Conservation (phyloP, 2,113 vertebrate genomes). For the Oxyruncus cristatus region DNA sequence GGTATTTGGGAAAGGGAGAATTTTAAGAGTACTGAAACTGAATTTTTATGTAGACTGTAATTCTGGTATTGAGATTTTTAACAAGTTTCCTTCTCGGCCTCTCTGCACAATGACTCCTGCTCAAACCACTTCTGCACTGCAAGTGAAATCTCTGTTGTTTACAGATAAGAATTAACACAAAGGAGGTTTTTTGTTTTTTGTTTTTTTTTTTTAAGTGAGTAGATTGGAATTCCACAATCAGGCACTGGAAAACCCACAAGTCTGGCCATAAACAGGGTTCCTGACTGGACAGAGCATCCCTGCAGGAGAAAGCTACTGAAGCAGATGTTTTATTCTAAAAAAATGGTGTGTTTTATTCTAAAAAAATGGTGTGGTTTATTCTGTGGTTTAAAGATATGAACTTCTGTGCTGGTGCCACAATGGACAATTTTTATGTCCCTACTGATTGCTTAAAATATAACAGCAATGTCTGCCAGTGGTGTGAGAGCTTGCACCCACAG, state of each 20-base stretch:
- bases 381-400: not conserved
- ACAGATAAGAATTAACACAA: not conserved
- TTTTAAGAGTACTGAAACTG: not conserved
- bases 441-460: not conserved
- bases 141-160: not conserved
- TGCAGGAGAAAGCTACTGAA: not conserved
- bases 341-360: not conserved
- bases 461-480: not conserved
- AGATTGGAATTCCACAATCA: not conserved
- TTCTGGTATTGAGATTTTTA: not conserved
- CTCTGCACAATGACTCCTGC: not conserved
- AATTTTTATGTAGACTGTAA: not conserved
- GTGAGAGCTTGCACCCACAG: not conserved
- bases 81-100: not conserved
- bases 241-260: not conserved
- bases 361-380: not conserved
- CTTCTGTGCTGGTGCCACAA: not conserved
- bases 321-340: not conserved
- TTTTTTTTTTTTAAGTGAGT: not conserved
- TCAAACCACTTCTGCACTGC: not conserved
- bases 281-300: not conserved
- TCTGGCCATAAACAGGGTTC: not conserved
- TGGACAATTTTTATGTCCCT: not conserved
- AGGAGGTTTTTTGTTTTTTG: not conserved
- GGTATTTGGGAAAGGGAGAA: not conserved